Evolutionary conservation across 2,113 vertebrate species (phyloP), one percentile per base, ranked within the genome.

Genomic region (Eidolon helvum): DNA sequence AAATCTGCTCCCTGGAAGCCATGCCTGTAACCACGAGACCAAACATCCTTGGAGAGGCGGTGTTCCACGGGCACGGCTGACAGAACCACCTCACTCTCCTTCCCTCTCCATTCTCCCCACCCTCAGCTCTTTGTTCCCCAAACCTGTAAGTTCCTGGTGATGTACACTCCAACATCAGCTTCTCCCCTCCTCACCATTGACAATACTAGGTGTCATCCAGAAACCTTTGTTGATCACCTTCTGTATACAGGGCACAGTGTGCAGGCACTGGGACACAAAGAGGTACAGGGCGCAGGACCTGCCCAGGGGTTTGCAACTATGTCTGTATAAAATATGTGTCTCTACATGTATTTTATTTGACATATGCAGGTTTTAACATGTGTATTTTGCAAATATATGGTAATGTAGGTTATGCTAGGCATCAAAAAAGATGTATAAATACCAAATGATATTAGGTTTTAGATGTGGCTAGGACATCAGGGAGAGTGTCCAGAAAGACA

Each of bases 131-230:
- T 43, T 0, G 22, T 9, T 19, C 10, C 15, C 72, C 18, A 10
- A 22, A 45, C 19, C 57, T 66, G 18, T 22, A 21, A 71, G 30
- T 10, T 53, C 45, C 71, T 61, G 28, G 61, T 24, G 79, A 24
- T 7, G 19, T 30, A 4, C 63, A n/a, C 21, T 63, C 57, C 2
- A 5, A 35, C 2, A 40, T 15, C 10, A 12, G 53, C 43, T 35
- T 50, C 61, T 43, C 28, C 40, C 57, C 26, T 12, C 28, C 30
- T 4, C 38, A 33, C 19, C 18, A 10, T 1, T 0, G 1, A 11
- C 53, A 53, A 19, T 8, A 69, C 6, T 2, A 4, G 28, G 55
- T 38, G 40, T 16, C 40, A 24, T 2, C 57, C 2, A 5, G n/a
- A 75, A 78, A 68, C 22, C 28, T 43, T 66, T 18, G 30, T 0